phyloP scores from a whole-genome alignment of 2,797 vertebrate genomes.

The Thunnus albacares region DNA sequence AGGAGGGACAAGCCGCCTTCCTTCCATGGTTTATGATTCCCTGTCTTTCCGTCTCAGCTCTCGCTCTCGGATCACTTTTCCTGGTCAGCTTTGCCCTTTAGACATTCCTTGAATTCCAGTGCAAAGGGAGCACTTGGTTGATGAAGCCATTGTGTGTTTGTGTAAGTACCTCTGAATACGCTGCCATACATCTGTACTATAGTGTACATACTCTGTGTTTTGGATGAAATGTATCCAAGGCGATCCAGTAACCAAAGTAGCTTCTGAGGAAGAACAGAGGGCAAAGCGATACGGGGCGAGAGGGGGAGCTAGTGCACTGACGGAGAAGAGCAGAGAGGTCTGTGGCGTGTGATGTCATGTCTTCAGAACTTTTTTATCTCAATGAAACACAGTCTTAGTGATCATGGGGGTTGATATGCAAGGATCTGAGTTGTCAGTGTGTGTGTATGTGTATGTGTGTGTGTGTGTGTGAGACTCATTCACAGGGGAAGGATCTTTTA shows the following conservation, averaged over 20 bases:
- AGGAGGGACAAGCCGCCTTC: constrained; percentile 1
- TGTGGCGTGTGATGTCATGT: constrained; percentile 63
- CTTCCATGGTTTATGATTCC: background rate
- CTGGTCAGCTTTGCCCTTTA: constrained; percentile 37
- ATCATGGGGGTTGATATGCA: constrained; percentile 51
- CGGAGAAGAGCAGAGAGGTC: constrained; percentile 27
- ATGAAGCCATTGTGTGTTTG: constrained; percentile 47
- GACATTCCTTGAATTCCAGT: constrained; percentile 67
- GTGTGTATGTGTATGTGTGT: constrained; percentile 25
- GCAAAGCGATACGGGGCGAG: background rate
- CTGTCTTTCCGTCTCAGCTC: constrained; percentile 9
- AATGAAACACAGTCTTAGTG: constrained; percentile 63
- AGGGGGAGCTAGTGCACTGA: constrained; percentile 16
- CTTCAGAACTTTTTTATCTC: constrained; percentile 62
- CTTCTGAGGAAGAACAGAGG: constrained; percentile 36
- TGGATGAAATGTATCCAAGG: constrained; percentile 42
- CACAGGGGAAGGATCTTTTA: constrained; percentile 82
- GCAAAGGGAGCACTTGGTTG: constrained; percentile 53
- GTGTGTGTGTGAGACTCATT: constrained; percentile 46
- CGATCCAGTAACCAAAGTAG: constrained; percentile 47
- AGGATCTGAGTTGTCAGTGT: constrained; percentile 40
- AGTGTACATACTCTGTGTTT: constrained; percentile 26
- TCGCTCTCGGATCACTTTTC: constrained; percentile 23
- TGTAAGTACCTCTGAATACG: constrained; percentile 16
- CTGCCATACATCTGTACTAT: constrained; percentile 18